Conservation (phyloP, 2,797 vertebrate genomes). For the Labeo calbasu region DNA sequence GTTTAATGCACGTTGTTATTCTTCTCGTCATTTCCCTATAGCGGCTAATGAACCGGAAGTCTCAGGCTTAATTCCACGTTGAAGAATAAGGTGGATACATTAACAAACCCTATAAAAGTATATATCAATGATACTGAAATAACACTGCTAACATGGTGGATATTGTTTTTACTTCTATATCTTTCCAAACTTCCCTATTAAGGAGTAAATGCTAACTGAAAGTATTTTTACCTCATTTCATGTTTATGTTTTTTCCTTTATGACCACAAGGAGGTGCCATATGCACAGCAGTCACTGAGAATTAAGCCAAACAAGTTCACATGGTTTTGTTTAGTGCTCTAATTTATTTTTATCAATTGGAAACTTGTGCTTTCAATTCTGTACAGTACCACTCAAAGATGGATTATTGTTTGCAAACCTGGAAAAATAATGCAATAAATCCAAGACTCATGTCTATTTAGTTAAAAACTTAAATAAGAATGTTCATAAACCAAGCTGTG, state of each 20-base stretch:
- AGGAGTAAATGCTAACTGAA: background rate
- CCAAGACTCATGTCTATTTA: background rate
- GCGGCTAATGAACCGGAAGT: no score
- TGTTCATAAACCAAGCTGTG: background rate
- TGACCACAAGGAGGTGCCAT: background rate
- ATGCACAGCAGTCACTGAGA: slow-evolving; percentile 8
- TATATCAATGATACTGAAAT: background rate
- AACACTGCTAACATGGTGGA: background rate
- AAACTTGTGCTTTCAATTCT: slow-evolving; percentile 50
- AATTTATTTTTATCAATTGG: slow-evolving; percentile 60
- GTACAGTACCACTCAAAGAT: background rate
- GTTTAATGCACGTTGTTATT: no score
- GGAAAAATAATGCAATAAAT: background rate
- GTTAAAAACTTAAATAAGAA: background rate
- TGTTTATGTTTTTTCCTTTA: background rate
- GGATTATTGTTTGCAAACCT: background rate
- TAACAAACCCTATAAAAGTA: background rate
- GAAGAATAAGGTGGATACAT: no score
- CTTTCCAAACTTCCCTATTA: background rate
- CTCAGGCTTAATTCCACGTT: no score
- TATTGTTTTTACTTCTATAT: background rate
- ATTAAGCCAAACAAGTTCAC: slow-evolving; percentile 41
- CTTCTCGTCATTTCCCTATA: no score
- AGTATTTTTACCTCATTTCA: background rate
- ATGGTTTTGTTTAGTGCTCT: slow-evolving; percentile 49